Conservation (phyloP, 2,113 vertebrate species). For the Chionodraco myersi region DNA sequence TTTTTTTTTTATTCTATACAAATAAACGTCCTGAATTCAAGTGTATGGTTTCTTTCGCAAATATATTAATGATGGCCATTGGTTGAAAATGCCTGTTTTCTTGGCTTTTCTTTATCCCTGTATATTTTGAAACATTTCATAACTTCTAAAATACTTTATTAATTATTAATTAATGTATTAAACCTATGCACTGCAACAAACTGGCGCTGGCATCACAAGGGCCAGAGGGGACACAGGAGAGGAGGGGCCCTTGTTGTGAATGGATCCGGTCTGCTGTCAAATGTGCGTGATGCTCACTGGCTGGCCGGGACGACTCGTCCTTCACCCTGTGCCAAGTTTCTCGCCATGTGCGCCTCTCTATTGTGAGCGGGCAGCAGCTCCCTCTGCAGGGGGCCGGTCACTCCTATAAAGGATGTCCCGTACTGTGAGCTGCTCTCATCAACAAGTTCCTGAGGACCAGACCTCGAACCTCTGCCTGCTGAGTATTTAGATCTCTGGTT, state of each 20-base stretch:
- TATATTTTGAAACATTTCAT: neutral
- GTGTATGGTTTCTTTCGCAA: neutral
- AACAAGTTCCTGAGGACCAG: constrained; percentile 8
- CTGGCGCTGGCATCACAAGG: neutral
- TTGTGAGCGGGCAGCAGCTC: constrained; percentile 51
- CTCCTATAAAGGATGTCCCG: constrained; percentile 40
- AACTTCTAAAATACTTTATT: neutral
- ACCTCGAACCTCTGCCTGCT: constrained; percentile 11
- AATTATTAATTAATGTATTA: too few species aligned
- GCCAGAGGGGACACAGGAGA: constrained; percentile 6
- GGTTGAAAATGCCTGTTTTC: neutral
- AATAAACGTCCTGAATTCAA: neutral
- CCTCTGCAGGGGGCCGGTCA: constrained; percentile 52
- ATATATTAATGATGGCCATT: neutral
- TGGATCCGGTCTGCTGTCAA: constrained; percentile 38
- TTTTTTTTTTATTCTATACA: neutral
- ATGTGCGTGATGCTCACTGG: constrained; percentile 35
- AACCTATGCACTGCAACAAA: neutral
- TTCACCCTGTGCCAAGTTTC: constrained; percentile 45
- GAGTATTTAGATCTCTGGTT: constrained; percentile 13
- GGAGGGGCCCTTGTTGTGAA: constrained; percentile 25
- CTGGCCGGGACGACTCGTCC: constrained; percentile 1
- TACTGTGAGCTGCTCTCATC: constrained; percentile 7
- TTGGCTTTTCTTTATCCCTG: neutral
- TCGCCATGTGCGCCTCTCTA: constrained; percentile 46